Percentiles rank a stretch among this genome's conserved stretches.
Evolutionary conservation across 2,113 vertebrate species (phyloP).

Genomic region (Pogona vitticeps): DNA sequence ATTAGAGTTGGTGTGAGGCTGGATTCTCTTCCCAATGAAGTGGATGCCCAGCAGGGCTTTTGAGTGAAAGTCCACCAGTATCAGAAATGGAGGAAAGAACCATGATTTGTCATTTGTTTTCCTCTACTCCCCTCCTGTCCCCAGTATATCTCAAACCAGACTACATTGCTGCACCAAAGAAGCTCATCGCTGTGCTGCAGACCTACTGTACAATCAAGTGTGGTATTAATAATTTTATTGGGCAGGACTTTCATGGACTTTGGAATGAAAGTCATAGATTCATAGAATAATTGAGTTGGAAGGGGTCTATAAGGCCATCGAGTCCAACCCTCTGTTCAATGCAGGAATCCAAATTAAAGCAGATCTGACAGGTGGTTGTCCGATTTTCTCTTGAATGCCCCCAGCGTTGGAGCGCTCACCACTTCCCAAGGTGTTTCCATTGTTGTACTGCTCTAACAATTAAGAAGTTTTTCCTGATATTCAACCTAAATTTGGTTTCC

Average conservation of each 20-base stretch:
- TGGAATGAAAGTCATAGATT: not conserved
- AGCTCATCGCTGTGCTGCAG: not conserved
- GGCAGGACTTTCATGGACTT: not conserved
- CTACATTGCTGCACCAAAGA: not conserved
- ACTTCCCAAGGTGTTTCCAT: too few relatives aligned
- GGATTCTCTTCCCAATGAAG: not conserved
- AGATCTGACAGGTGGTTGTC: too few relatives aligned
- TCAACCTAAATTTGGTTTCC: too few relatives aligned
- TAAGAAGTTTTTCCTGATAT: too few relatives aligned
- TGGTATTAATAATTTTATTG: not conserved
- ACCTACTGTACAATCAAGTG: not conserved
- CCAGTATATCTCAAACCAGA: not conserved
- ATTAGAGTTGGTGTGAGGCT: not conserved
- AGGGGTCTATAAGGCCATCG: too few relatives aligned
- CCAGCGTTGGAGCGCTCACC: too few relatives aligned
- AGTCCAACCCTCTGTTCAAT: too few relatives aligned
- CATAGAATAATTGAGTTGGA: too few relatives aligned
- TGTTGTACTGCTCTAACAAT: too few relatives aligned
- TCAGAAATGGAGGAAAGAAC: slow-evolving; percentile 2
- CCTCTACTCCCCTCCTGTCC: not conserved
- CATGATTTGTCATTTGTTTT: not conserved
- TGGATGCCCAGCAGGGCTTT: not conserved
- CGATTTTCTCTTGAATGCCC: too few relatives aligned
- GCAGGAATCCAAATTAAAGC: too few relatives aligned
- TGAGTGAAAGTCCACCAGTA: accelerated